Conservation (phyloP, 1,140 invertebrate species). For the Meloidogyne floridensis region DNA sequence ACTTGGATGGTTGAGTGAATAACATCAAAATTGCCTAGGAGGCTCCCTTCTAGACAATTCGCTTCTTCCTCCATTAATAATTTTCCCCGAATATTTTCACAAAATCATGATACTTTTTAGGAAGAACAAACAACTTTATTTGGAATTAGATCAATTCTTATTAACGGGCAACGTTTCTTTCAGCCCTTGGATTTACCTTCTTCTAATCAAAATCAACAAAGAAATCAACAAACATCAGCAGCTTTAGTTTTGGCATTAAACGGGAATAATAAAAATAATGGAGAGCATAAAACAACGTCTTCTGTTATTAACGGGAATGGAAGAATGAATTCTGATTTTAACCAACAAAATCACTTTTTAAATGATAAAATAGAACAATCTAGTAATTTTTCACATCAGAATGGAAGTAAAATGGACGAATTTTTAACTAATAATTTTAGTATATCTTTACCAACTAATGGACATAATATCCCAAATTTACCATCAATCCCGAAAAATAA, state of each 20-base stretch:
- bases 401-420: background rate
- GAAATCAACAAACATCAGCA: background rate
- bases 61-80: no score
- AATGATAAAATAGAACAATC: background rate
- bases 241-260: background rate
- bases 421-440: background rate
- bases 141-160: slow-evolving; percentile 27
- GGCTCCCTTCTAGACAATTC: no score
- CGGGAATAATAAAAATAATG: background rate
- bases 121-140: slow-evolving; percentile 22
- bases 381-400: background rate
- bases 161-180: slow-evolving; percentile 32
- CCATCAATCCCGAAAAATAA: background rate
- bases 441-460: background rate
- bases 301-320: background rate
- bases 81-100: no score
- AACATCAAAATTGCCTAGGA: no score
- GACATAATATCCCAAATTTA: slow-evolving; percentile 3
- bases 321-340: background rate
- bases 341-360: background rate
- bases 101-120: background rate
- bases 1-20: no score
- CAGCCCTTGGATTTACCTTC: slow-evolving; percentile 14
- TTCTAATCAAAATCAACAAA: background rate
- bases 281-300: background rate